Conservation (phyloP, 2,797 vertebrate species). For the Euthynnus affinis region DNA sequence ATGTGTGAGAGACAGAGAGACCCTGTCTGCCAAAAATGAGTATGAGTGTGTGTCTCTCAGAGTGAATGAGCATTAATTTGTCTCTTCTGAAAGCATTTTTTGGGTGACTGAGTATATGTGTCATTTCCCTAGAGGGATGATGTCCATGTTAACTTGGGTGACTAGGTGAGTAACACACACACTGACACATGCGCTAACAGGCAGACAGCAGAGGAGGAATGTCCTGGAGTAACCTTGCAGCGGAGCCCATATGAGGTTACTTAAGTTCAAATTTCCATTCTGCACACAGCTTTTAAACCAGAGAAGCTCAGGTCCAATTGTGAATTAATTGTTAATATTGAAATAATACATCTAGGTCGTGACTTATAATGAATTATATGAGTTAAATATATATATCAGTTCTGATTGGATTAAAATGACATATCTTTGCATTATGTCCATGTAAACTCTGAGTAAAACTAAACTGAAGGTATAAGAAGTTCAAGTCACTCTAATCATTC, state of each 20-base stretch:
- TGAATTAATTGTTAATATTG: background rate
- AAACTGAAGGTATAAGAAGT: background rate
- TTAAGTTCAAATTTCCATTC: slow-evolving; percentile 67
- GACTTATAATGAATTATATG: background rate
- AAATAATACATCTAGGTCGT: background rate
- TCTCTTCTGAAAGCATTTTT: slow-evolving; percentile 8
- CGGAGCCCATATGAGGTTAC: slow-evolving; percentile 66
- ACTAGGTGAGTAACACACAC: slow-evolving; percentile 45
- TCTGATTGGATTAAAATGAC: background rate
- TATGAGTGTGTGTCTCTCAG: background rate
- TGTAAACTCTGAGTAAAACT: background rate
- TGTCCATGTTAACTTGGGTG: slow-evolving; percentile 21
- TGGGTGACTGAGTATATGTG: slow-evolving; percentile 39
- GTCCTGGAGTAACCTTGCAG: slow-evolving; percentile 66
- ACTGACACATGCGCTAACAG: slow-evolving; percentile 10
- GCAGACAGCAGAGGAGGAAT: slow-evolving; percentile 31
- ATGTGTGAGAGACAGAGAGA: background rate
- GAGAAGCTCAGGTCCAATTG: slow-evolving; percentile 12
- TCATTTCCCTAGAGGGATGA: slow-evolving; percentile 36
- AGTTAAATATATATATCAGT: too few relatives aligned
- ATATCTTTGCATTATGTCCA: background rate
- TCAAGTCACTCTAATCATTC: background rate
- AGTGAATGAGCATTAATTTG: background rate
- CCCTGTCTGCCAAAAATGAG: background rate
- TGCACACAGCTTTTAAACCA: slow-evolving; percentile 25